Evolutionary conservation across 2,797 vertebrate species (phyloP), one percentile per base, ranked within the genome.

Genomic region (Peromyscus eremicus): DNA sequence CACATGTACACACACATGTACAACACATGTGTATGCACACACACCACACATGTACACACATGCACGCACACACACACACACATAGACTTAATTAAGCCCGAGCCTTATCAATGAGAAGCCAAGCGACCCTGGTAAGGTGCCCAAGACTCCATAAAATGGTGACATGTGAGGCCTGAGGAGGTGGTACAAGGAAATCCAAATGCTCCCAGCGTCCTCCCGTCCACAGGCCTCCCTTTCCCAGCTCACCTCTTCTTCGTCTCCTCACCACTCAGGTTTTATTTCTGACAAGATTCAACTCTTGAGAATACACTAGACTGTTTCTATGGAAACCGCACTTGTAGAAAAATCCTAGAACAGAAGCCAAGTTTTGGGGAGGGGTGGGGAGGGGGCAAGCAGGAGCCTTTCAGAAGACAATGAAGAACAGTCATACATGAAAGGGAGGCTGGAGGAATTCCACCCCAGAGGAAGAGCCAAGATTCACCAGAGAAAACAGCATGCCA

Each of bases 321-420:
- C 87, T 94, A 95, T 88, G 83, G 71, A 92, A 89, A 90, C 77
- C 32, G 29, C 49, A 57, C 76, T 76, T 32, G 49, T n/a, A 89
- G 91, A 95, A 95, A 93, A 94, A 91, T 37, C 85, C 80, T 88
- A 95, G 32, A 96, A 81, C 55, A 93, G 90, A 76, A 87, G 91
- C 80, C 89, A 89, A 94, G 52, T 90, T 25, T 82, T 55, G 70
- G 46, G 29, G 32, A 87, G 14, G 95, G 52, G 89, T 52, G 71
- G 66, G 82, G 37, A 89, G 68, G 66, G 82, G 43, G 92, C 37
- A 77, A 64, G 40, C 75, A 80, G 57, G 64, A 88, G 57, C n/a
- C 92, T 87, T 71, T 82, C 49, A 81, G 90, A 93, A 76, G 77
- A 12, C 75, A 87, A 55, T 19, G 40, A 88, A 73, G 57, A 60